Evolutionary conservation across 2,797 vertebrate genomes (phyloP).

Genomic region (Spea hammondii): DNA sequence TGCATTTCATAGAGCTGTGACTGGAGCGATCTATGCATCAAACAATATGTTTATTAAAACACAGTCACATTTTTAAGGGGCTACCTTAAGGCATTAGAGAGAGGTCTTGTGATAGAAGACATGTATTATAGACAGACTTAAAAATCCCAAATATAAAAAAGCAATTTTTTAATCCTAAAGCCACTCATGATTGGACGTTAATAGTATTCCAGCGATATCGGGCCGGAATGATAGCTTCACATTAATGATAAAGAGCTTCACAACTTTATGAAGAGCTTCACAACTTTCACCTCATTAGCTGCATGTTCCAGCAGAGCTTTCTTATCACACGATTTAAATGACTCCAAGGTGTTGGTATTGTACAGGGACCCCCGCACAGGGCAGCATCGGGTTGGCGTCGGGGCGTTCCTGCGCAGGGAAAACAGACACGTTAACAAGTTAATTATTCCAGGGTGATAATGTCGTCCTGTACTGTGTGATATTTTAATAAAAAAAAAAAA

Average conservation of each 20-base stretch:
- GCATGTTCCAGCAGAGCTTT: slow-evolving; percentile 85
- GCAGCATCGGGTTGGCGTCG: slow-evolving; percentile 82
- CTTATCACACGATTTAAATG: slow-evolving; percentile 90
- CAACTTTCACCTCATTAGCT: slow-evolving; percentile 77
- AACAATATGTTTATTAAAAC: no score
- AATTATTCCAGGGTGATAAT: slow-evolving; percentile 1
- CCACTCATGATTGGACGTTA: no score
- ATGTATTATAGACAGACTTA: no score
- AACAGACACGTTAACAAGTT: slow-evolving; percentile 10
- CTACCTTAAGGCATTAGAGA: no score
- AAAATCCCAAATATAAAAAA: no score
- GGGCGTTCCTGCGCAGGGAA: slow-evolving; percentile 67
- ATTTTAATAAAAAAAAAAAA: no score
- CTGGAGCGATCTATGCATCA: no score
- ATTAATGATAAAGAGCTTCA: neutral
- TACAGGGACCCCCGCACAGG: slow-evolving; percentile 79
- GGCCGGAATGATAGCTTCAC: neutral
- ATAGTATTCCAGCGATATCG: no score
- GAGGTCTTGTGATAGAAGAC: no score
- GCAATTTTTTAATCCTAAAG: no score
- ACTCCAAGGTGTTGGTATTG: slow-evolving; percentile 92
- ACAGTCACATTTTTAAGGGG: no score
- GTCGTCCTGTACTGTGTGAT: neutral
- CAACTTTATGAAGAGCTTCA: slow-evolving; percentile 18
- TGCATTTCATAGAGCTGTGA: no score